phyloP scores from a whole-genome alignment of 2,113 vertebrate species.

The Pygoscelis antarcticus region DNA sequence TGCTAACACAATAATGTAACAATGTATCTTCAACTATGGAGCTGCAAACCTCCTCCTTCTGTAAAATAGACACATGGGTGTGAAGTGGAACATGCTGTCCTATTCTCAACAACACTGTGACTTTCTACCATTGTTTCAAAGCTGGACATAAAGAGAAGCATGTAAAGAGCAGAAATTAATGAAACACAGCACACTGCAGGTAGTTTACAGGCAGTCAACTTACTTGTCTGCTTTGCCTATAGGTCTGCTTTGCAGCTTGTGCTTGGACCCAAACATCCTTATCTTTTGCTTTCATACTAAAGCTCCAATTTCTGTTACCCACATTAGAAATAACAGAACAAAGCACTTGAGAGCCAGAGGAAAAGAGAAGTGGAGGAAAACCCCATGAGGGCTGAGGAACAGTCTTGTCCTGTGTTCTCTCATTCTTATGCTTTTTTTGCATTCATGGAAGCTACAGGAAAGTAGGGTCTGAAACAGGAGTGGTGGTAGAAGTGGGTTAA shows the following conservation, averaged over 20 bases:
- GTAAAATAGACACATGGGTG: background rate
- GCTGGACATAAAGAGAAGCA: background rate
- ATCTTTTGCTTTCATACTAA: background rate
- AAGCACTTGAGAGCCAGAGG: background rate
- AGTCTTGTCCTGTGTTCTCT: background rate
- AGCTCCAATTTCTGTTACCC: background rate
- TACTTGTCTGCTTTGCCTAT: background rate
- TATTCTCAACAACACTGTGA: background rate
- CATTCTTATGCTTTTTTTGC: background rate
- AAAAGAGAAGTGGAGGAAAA: background rate
- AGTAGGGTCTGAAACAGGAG: background rate
- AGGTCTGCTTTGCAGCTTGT: background rate
- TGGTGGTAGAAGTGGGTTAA: background rate
- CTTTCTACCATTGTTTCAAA: background rate
- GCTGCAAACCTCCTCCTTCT: background rate
- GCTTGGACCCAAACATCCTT: background rate
- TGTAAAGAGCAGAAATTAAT: background rate
- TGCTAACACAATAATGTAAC: background rate
- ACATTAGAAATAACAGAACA: background rate
- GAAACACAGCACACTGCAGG: background rate
- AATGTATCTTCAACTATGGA: background rate
- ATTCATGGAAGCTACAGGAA: background rate
- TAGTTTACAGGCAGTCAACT: background rate
- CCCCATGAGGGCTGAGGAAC: background rate
- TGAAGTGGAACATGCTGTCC: background rate